phyloP scores from a whole-genome alignment of 2,888 invertebrate genomes.

The Slavum lentiscoides region DNA sequence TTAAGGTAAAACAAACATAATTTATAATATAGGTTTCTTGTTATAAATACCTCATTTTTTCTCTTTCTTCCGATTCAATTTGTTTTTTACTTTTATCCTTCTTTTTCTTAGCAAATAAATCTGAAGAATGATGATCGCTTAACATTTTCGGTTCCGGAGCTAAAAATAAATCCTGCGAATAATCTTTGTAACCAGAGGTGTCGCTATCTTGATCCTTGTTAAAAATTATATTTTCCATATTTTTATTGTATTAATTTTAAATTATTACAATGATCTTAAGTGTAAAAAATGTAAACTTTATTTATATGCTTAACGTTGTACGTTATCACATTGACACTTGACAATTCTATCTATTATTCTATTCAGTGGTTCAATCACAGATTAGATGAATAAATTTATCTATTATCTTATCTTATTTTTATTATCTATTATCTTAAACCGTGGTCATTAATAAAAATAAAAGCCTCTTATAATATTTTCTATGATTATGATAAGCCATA shows the following conservation, averaged over 20 bases:
- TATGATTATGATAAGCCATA: too few species aligned
- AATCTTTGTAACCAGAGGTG: slow-evolving; percentile 32
- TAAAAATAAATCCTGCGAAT: slow-evolving; percentile 44
- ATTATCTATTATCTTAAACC: too few species aligned
- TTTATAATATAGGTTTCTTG: too few species aligned
- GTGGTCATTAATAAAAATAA: too few species aligned
- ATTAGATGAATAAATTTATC: too few species aligned
- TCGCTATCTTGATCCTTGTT: slow-evolving; percentile 40
- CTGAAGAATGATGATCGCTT: slow-evolving; percentile 31
- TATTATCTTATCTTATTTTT: too few species aligned
- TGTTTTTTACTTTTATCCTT: slow-evolving; percentile 73
- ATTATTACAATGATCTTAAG: background rate
- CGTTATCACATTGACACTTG: too few species aligned
- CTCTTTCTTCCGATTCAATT: slow-evolving; percentile 89
- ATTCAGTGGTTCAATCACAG: too few species aligned
- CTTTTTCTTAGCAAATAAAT: slow-evolving; percentile 61
- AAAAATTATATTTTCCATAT: slow-evolving; percentile 45
- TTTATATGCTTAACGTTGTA: background rate
- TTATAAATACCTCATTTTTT: slow-evolving; percentile 84
- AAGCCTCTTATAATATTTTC: too few species aligned
- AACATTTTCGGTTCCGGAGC: slow-evolving; percentile 47
- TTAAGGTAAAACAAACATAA: too few species aligned
- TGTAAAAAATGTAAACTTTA: background rate
- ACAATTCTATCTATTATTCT: too few species aligned
- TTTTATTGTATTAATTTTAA: background rate